Percentiles rank a stretch among this genome's conserved stretches.
Evolutionary conservation across 2,888 invertebrate species (phyloP).

Genomic region (Drosophila antonietae): DNA sequence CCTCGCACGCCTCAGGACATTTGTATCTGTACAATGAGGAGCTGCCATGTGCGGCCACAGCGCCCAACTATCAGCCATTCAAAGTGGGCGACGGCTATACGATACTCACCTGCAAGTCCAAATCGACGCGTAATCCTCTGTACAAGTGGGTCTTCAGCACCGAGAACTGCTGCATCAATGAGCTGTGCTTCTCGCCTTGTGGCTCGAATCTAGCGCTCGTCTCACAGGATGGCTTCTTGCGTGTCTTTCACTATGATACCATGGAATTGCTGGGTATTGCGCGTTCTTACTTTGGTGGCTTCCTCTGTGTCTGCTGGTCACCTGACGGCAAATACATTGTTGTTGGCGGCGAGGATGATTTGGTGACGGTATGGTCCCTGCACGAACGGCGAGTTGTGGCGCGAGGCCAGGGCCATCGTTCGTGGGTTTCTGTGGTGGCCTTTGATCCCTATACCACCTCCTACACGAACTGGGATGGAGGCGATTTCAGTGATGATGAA

Average conservation of each 20-base stretch:
- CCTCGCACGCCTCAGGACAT: slow-evolving; percentile 97
- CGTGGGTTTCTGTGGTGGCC: slow-evolving; percentile 99
- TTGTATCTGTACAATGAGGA: slow-evolving; percentile 99
- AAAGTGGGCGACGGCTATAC: slow-evolving; percentile 97
- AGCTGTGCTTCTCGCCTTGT: slow-evolving; percentile 98
- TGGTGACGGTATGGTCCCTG: slow-evolving; percentile 98
- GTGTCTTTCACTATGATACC: slow-evolving; percentile 98
- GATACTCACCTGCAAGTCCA: slow-evolving; percentile 97
- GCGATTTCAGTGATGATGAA: slow-evolving; percentile 87
- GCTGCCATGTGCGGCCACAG: slow-evolving; percentile 93
- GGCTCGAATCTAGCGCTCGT: slow-evolving; percentile 96
- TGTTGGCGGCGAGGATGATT: slow-evolving; percentile 99
- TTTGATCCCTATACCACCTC: slow-evolving; percentile 95
- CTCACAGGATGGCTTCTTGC: slow-evolving; percentile 96
- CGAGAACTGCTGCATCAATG: slow-evolving; percentile 94
- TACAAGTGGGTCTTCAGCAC: slow-evolving; percentile 94
- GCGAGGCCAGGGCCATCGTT: slow-evolving; percentile 98
- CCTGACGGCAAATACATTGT: slow-evolving; percentile 98
- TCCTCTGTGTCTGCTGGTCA: slow-evolving; percentile 99
- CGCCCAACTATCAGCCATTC: slow-evolving; percentile 97
- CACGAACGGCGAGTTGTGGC: slow-evolving; percentile 96
- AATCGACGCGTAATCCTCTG: slow-evolving; percentile 98
- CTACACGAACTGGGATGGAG: slow-evolving; percentile 87
- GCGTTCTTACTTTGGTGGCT: slow-evolving; percentile 98
- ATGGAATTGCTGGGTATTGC: slow-evolving; percentile 98